phyloP scores from a whole-genome alignment of 2,888 invertebrate genomes.

The Argyra leucocephala region DNA sequence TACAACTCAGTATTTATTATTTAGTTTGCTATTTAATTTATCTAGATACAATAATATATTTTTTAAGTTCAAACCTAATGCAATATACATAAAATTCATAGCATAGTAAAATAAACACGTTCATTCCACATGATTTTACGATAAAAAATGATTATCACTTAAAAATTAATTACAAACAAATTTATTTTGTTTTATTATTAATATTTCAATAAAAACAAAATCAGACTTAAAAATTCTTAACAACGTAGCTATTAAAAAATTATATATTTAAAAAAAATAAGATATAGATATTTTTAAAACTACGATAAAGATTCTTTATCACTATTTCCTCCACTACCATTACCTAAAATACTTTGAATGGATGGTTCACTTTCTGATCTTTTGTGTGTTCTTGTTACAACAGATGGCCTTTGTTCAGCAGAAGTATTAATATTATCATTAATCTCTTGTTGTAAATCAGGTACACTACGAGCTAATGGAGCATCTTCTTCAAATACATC shows the following conservation, averaged over 20 bases:
- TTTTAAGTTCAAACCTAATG: no score
- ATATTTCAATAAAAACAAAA: neutral
- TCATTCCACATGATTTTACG: neutral
- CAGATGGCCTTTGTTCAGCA: constrained; percentile 2
- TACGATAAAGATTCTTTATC: constrained; percentile 8
- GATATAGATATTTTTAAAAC: neutral
- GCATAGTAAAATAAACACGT: neutral
- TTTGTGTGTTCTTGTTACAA: constrained; percentile 36
- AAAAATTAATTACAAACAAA: neutral
- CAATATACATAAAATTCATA: no score
- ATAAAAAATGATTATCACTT: neutral
- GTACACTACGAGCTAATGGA: constrained; percentile 40
- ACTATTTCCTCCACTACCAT: constrained; percentile 21
- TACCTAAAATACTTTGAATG: constrained; percentile 34
- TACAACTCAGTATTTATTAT: no score
- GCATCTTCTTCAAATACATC: constrained; percentile 35
- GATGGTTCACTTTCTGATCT: constrained; percentile 43
- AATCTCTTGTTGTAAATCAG: constrained; percentile 33
- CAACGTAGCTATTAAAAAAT: neutral
- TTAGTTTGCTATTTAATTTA: no score
- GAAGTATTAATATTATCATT: constrained; percentile 8
- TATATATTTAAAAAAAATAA: no score
- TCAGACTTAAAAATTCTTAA: constrained; percentile 5
- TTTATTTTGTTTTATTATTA: neutral
- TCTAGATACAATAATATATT: no score